Evolutionary conservation across 1,140 invertebrate species (phyloP), one percentile per base, ranked within the genome.

Genomic region (Phenacoccus solenopsis): DNA sequence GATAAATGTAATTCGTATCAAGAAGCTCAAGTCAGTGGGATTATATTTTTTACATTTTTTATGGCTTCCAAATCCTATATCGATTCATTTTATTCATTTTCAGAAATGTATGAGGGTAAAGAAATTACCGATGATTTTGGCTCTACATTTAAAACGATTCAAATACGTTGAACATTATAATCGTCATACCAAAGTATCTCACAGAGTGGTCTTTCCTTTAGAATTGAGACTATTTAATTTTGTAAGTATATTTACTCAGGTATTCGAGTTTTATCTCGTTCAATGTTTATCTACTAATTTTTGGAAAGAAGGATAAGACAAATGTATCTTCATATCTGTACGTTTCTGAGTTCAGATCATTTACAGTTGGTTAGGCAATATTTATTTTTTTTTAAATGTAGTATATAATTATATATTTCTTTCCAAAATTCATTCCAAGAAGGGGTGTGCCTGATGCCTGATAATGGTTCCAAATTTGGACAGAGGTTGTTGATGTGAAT

Each of bases 101-200:
- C 85, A 94, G 85, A 94, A 95, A 82, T 84, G 96, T 72, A 99
- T 99, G 94, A 82, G 96, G 72, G 93, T 99, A 0, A 99, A 99
- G 81, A 98, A 98, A 80, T 81, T 98, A 74, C 98, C 98, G 7
- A 93, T 96, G 82, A 97, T 99, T 74, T 82, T 99, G 72, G 97
- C 98, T 13, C 82, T 99, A 70, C 97, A 99, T 84, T 82, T 99
- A 72, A 99, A 99, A 82, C 82, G 96, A 74, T 99, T 99, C 79
- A 99, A 99, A 81, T 99, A 98, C 78, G 94, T 98, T 84, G 98
- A 99, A 77, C 94, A 98, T 79, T 93, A 97, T 76, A 98, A 97
- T 80, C 85, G 96, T 73, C 94, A 98, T 79, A 98, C 98, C 71
- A 99, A 99, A 84, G 91, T 99, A 59, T 98, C 96, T 35, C 98